phyloP scores from a whole-genome alignment of 2,113 vertebrate species.

The Salvelinus sp. region DNA sequence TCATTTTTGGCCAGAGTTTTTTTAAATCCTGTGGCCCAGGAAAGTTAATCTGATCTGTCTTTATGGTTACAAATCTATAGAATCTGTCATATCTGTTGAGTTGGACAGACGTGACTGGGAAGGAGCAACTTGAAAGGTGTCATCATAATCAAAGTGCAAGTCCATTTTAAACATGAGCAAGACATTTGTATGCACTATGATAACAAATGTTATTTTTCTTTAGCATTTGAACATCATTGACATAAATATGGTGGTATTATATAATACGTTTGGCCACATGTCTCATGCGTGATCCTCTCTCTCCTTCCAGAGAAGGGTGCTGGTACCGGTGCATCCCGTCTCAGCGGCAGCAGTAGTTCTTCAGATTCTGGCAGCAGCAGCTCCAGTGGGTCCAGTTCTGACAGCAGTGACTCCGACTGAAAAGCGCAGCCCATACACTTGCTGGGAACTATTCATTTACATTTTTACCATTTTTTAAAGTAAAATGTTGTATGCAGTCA shows the following conservation, averaged over 20 bases:
- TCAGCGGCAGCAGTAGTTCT: conserved; percentile 80
- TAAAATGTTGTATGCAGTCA: conserved; percentile 42
- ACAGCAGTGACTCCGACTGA: conserved; percentile 85
- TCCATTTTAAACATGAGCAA: no score
- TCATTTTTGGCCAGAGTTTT: no score
- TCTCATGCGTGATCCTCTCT: neutral
- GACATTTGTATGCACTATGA: no score
- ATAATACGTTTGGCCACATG: no score
- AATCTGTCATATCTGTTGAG: no score
- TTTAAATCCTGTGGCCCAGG: no score
- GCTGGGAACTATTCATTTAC: neutral
- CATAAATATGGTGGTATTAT: neutral
- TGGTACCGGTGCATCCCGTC: conserved; percentile 72
- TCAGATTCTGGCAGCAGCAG: conserved; percentile 85
- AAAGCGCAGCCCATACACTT: neutral
- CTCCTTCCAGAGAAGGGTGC: conserved; percentile 74
- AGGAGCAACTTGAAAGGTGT: no score
- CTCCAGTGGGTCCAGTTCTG: conserved; percentile 84
- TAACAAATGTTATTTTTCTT: neutral
- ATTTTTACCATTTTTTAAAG: conserved; percentile 6
- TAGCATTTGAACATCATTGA: no score
- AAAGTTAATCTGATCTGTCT: no score
- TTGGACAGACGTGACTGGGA: no score
- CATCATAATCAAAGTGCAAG: no score
- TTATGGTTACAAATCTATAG: no score